Percentiles rank a stretch among this genome's conserved stretches.
Conservation (phyloP, 2,797 vertebrate species). For the Chiroxiphia lanceolata region DNA sequence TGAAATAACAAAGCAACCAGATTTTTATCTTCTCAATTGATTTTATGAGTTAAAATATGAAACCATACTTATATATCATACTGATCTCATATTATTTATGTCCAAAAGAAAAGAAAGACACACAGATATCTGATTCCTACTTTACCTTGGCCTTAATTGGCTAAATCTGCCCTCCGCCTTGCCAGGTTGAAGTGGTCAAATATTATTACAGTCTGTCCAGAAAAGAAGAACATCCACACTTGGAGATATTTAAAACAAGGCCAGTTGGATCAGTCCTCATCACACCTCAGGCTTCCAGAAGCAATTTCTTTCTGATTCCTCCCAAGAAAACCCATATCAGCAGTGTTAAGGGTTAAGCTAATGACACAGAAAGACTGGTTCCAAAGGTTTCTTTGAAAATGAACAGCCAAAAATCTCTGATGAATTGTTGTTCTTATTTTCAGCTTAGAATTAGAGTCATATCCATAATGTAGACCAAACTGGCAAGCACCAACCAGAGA, state of each 20-base stretch:
- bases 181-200: not conserved
- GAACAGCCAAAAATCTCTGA: not conserved
- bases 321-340: not conserved
- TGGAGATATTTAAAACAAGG: not conserved
- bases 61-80: not conserved
- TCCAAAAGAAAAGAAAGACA: not conserved
- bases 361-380: not conserved
- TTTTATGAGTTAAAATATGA: not conserved
- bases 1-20: not conserved
- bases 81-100: not conserved
- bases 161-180: not conserved
- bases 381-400: not conserved
- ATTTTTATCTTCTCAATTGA: not conserved
- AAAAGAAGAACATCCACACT: not conserved
- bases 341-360: not conserved
- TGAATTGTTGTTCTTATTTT: not conserved
- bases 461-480: not conserved
- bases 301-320: not conserved
- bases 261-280: not conserved
- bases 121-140: accelerated
- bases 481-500: not conserved
- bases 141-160: not conserved
- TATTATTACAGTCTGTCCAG: not conserved
- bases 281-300: not conserved
- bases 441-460: not conserved